Conservation (phyloP, 2,113 vertebrate species). For the Upupa epops region DNA sequence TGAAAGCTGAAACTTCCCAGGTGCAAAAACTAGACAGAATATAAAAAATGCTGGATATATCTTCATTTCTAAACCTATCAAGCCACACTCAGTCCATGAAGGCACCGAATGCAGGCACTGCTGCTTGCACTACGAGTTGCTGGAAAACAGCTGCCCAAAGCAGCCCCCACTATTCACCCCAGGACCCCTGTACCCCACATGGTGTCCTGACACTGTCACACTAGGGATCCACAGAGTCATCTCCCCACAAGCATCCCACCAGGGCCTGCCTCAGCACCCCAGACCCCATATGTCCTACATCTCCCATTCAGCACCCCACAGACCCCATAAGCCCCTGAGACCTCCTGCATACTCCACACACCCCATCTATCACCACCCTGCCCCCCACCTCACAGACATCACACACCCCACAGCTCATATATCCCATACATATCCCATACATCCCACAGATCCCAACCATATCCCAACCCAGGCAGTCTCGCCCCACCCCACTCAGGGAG, state of each 20-base stretch:
- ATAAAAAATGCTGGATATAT: neutral
- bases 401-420: too few species aligned
- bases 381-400: too few species aligned
- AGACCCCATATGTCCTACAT: neutral
- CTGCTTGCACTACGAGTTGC: neutral
- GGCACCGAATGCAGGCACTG: accelerated
- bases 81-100: accelerated
- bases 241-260: too few species aligned
- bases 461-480: too few species aligned
- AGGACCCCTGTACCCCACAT: too few species aligned
- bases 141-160: neutral
- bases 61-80: neutral
- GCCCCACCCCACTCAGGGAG: too few species aligned
- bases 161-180: neutral
- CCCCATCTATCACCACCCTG: too few species aligned
- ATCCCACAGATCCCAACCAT: too few species aligned
- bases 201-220: accelerated
- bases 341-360: too few species aligned
- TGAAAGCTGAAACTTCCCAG: neutral
- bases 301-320: neutral
- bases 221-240: accelerated
- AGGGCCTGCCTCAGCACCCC: neutral
- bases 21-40: neutral
- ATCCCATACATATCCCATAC: too few species aligned
- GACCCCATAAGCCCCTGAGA: neutral